Percentiles rank a stretch among this genome's conserved stretches.
Evolutionary conservation across 2,113 vertebrate genomes (phyloP).

Genomic region (Erythrocercus mccallii): DNA sequence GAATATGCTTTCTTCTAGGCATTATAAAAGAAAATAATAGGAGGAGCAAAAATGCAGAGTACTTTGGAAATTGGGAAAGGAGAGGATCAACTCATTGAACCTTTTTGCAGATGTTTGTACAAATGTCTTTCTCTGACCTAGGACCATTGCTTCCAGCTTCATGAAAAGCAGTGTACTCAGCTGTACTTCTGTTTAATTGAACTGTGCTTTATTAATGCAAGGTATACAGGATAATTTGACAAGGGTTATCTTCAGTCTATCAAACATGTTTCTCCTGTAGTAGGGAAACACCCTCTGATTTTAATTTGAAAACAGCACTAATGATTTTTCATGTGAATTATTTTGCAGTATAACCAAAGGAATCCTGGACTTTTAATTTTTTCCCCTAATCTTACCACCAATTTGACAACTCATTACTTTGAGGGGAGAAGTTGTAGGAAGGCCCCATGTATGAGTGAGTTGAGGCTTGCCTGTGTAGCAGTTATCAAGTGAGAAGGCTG

Average conservation of each 20-base stretch:
- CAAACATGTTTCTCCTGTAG: not conserved
- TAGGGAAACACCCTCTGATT: not conserved
- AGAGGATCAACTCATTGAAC: not conserved
- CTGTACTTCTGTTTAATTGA: not conserved
- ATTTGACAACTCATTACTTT: not conserved
- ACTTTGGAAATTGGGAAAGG: not conserved
- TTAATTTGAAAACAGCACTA: not conserved
- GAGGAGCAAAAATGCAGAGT: not conserved
- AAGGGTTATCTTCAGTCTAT: not conserved
- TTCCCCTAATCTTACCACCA: not conserved
- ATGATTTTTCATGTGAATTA: not conserved
- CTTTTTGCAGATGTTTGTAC: not conserved
- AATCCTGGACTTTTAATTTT: not conserved
- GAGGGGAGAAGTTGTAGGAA: not conserved
- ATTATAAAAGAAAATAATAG: not conserved
- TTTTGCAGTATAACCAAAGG: not conserved
- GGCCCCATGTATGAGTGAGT: fast-evolving
- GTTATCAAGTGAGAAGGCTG: not conserved
- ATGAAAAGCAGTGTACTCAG: not conserved
- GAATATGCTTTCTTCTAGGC: not conserved
- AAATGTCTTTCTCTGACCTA: not conserved
- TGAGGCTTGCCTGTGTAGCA: not conserved
- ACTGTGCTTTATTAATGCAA: not conserved
- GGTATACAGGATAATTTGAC: not conserved
- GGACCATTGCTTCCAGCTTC: not conserved